phyloP scores from a whole-genome alignment of 2,113 vertebrate genomes.

The Cephalopterus ornatus region DNA sequence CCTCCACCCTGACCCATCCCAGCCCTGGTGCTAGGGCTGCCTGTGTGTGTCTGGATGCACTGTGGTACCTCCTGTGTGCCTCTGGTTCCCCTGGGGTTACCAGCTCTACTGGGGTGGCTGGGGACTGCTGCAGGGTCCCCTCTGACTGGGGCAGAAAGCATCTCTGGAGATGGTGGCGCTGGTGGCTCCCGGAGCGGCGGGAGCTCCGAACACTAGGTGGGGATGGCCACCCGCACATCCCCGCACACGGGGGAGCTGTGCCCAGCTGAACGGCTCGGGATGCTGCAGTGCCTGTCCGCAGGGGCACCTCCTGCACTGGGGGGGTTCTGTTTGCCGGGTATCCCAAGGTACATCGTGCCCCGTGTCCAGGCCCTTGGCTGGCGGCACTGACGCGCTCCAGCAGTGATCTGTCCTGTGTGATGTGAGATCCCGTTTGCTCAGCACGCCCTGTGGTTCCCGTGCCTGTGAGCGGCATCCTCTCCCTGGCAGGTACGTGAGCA shows the following conservation, averaged over 20 bases:
- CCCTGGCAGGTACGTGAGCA: slow-evolving; percentile 73
- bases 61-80: rapidly evolving
- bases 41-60: not conserved
- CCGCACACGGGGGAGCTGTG: rapidly evolving
- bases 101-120: not conserved
- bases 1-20: not conserved
- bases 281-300: not conserved
- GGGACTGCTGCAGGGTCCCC: not conserved
- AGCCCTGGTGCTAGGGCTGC: not conserved
- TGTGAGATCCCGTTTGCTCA: rapidly evolving
- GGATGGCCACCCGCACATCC: not conserved
- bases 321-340: not conserved
- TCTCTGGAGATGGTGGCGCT: not conserved
- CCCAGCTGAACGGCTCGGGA: rapidly evolving
- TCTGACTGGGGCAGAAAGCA: not conserved
- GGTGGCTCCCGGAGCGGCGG: not conserved
- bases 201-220: slow-evolving; percentile 14
- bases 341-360: not conserved
- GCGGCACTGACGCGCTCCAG: not conserved
- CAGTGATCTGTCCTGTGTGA: rapidly evolving
- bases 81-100: rapidly evolving
- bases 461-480: not conserved
- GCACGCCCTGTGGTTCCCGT: rapidly evolving
- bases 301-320: rapidly evolving
- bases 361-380: not conserved